Evolutionary conservation across 1,140 invertebrate genomes (phyloP).

Genomic region (Drosophila lini): DNA sequence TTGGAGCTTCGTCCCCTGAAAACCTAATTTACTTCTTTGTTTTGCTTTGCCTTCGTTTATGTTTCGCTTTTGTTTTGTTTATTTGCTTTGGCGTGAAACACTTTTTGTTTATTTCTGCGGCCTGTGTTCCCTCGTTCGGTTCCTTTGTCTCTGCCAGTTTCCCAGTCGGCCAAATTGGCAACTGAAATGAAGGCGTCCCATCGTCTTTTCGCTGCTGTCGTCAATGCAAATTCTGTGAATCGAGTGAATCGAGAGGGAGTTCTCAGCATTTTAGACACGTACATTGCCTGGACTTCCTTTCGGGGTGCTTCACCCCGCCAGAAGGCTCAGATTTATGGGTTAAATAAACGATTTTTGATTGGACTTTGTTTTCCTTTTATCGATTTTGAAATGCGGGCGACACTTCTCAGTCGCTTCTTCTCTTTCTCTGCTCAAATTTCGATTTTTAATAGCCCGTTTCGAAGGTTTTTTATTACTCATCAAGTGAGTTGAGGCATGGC

Average conservation of each 20-base stretch:
- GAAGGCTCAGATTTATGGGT: slow-evolving; percentile 70
- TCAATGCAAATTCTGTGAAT: slow-evolving; percentile 68
- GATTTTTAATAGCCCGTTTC: slow-evolving; percentile 53
- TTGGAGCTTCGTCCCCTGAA: not conserved
- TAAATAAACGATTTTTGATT: slow-evolving; percentile 80
- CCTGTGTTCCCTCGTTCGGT: slow-evolving; percentile 4
- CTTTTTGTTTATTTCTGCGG: slow-evolving; percentile 67
- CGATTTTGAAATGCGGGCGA: slow-evolving; percentile 58
- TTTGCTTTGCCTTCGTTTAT: slow-evolving; percentile 39
- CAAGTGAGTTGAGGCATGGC: slow-evolving; percentile 16
- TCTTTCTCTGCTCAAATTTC: slow-evolving; percentile 25
- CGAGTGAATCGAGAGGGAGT: slow-evolving; percentile 31
- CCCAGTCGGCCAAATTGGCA: slow-evolving; percentile 41
- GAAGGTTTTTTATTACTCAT: slow-evolving; percentile 54
- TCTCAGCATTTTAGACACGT: slow-evolving; percentile 76
- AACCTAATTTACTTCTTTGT: slow-evolving; percentile 23
- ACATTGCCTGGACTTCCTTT: slow-evolving; percentile 52
- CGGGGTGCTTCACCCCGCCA: slow-evolving; percentile 7
- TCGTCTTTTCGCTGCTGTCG: slow-evolving; percentile 38
- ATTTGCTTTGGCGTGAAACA: slow-evolving; percentile 72
- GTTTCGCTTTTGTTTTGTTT: slow-evolving; percentile 54
- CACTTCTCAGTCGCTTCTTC: slow-evolving; percentile 34
- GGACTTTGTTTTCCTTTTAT: slow-evolving; percentile 49
- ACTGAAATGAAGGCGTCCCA: slow-evolving; percentile 36
- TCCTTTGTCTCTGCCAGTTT: slow-evolving; percentile 32